phyloP scores from a whole-genome alignment of 2,113 vertebrate species.

The Lepus europaeus region DNA sequence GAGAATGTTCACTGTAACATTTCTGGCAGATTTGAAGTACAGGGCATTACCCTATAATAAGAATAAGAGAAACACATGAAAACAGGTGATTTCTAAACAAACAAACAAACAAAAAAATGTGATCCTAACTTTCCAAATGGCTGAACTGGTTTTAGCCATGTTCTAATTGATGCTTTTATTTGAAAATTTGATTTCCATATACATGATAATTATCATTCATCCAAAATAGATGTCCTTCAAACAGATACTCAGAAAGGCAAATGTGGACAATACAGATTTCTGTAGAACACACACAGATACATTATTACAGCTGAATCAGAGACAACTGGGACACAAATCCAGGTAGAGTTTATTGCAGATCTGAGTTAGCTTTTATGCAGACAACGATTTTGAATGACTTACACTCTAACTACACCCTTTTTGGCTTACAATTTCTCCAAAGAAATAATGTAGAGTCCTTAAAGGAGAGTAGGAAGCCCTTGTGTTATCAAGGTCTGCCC shows the following conservation, averaged over 20 bases:
- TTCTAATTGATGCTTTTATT: background rate
- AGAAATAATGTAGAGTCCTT: background rate
- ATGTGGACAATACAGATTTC: background rate
- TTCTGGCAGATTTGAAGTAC: slow-evolving; percentile 98
- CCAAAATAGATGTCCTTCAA: background rate
- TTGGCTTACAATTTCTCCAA: background rate
- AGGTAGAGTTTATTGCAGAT: background rate
- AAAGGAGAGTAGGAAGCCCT: background rate
- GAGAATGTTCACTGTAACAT: slow-evolving; percentile 97
- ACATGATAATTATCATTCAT: background rate
- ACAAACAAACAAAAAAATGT: background rate
- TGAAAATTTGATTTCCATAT: background rate
- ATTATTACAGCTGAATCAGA: background rate
- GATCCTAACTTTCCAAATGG: background rate
- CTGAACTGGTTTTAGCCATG: background rate
- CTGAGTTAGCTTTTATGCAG: background rate
- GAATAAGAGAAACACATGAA: slow-evolving; percentile 77
- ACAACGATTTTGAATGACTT: background rate
- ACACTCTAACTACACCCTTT: background rate
- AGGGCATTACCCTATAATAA: slow-evolving; percentile 94
- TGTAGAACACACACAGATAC: background rate
- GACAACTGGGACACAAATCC: background rate
- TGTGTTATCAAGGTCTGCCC: background rate
- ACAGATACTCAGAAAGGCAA: background rate
- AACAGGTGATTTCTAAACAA: background rate